Evolutionary conservation across 2,888 invertebrate species (phyloP).

Genomic region (Andrena haemorrhoa): DNA sequence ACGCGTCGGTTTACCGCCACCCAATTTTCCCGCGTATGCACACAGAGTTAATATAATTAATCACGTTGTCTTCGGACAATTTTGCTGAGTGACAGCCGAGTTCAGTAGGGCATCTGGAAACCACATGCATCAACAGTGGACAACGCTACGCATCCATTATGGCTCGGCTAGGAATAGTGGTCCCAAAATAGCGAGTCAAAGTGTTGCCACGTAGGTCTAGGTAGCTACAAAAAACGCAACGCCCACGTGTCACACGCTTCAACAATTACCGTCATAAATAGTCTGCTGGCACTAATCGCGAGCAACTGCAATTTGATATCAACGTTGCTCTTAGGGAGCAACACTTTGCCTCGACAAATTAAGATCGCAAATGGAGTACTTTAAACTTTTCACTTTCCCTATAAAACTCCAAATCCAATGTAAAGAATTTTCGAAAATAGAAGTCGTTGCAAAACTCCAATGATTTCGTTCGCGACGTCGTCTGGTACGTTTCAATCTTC

Average conservation of each 20-base stretch:
- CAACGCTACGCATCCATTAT: conserved; percentile 14
- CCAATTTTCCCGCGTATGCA: conserved; percentile 11
- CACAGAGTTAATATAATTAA: conserved; percentile 33
- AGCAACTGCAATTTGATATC: too few species aligned
- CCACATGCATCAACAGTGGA: conserved; percentile 28
- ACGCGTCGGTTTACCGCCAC: not conserved
- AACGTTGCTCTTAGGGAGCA: too few species aligned
- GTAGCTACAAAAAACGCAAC: not conserved
- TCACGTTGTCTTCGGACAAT: conserved; percentile 25
- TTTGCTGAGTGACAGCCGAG: conserved; percentile 26
- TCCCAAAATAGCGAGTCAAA: conserved; percentile 6
- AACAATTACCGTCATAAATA: not conserved
- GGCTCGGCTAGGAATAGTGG: not conserved
- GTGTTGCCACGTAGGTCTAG: not conserved
- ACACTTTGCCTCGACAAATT: too few species aligned
- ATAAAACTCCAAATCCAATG: not conserved
- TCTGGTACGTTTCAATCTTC: not conserved
- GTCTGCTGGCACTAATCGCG: not conserved
- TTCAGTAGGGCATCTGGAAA: conserved; percentile 1
- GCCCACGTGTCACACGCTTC: not conserved
- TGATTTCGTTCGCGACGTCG: not conserved
- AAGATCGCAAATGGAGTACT: too few species aligned
- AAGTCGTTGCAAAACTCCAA: not conserved
- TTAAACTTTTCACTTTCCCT: too few species aligned
- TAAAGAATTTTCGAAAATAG: not conserved